phyloP scores from a whole-genome alignment of 2,797 vertebrate genomes.

The Momotus momota region DNA sequence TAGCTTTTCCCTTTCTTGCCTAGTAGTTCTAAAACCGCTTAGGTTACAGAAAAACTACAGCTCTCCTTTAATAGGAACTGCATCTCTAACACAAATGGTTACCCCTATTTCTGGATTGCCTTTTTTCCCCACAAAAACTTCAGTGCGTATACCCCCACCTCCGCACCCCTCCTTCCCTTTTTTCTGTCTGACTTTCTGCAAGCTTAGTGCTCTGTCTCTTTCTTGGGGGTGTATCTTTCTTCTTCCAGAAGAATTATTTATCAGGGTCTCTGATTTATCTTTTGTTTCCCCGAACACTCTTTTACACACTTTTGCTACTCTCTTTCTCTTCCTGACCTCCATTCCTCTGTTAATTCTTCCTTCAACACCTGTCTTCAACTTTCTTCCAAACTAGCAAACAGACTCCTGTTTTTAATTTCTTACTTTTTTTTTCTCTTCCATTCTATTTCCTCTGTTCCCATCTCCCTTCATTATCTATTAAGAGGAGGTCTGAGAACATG shows the following conservation, averaged over 20 bases:
- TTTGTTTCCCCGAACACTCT: not conserved
- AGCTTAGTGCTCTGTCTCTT: not conserved
- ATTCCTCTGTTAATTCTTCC: not conserved
- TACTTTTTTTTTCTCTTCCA: not conserved
- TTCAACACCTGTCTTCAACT: not conserved
- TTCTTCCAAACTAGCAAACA: not conserved
- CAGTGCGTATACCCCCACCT: not conserved
- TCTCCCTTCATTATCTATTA: not conserved
- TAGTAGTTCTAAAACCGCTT: not conserved
- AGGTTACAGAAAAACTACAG: not conserved
- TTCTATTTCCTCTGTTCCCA: not conserved
- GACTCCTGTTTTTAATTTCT: not conserved
- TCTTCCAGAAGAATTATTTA: not conserved
- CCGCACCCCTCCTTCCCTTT: accelerated
- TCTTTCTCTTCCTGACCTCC: not conserved
- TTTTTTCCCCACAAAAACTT: not conserved
- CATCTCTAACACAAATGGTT: not conserved
- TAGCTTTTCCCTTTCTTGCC: not conserved
- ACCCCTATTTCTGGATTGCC: not conserved
- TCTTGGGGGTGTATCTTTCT: not conserved
- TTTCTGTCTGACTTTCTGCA: not conserved
- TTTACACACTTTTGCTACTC: not conserved
- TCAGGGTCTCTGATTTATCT: not conserved
- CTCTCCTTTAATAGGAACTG: not conserved
- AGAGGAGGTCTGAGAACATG: not conserved